phyloP scores from a whole-genome alignment of 2,888 invertebrate species.

The Pediacus dermestoides region DNA sequence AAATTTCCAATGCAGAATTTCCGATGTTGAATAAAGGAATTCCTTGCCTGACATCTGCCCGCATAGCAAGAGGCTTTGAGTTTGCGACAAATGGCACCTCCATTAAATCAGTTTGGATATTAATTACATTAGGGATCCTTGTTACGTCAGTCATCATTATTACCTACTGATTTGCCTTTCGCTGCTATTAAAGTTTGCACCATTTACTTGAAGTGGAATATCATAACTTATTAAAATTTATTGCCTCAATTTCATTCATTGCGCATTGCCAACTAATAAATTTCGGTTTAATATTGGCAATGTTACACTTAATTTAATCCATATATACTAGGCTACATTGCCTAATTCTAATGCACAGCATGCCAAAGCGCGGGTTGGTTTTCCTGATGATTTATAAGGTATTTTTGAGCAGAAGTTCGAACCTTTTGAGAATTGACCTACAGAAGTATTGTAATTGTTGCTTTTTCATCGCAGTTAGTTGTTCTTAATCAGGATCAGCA shows the following conservation, averaged over 20 bases:
- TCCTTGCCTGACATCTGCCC: conserved; percentile 12
- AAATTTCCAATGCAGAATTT: conserved; percentile 1
- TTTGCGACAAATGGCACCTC: conserved; percentile 28
- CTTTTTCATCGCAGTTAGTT: too few species aligned
- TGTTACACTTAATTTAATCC: too few species aligned
- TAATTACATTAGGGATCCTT: conserved; percentile 30
- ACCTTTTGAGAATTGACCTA: too few species aligned
- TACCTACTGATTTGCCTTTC: conserved; percentile 19
- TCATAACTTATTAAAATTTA: conserved; percentile 9
- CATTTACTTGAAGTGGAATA: conserved; percentile 6
- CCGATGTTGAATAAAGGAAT: conserved; percentile 3
- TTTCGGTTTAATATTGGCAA: too few species aligned
- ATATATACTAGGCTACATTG: too few species aligned
- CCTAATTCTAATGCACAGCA: too few species aligned
- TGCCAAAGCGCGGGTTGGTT: too few species aligned
- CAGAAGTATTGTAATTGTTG: too few species aligned
- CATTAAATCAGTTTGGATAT: conserved; percentile 32
- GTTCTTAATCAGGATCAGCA: too few species aligned
- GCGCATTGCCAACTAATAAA: conserved; percentile 12
- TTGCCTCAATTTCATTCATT: conserved; percentile 15
- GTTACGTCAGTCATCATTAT: conserved; percentile 27
- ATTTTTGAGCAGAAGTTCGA: too few species aligned
- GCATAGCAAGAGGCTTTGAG: conserved; percentile 12
- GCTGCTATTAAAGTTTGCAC: conserved; percentile 14
- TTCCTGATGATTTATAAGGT: too few species aligned